These are phyloP conservation scores for Semnornis frantzii DNA, from an alignment of 2,113 vertebrate genomes.

Conservation along the genomic window DNA sequence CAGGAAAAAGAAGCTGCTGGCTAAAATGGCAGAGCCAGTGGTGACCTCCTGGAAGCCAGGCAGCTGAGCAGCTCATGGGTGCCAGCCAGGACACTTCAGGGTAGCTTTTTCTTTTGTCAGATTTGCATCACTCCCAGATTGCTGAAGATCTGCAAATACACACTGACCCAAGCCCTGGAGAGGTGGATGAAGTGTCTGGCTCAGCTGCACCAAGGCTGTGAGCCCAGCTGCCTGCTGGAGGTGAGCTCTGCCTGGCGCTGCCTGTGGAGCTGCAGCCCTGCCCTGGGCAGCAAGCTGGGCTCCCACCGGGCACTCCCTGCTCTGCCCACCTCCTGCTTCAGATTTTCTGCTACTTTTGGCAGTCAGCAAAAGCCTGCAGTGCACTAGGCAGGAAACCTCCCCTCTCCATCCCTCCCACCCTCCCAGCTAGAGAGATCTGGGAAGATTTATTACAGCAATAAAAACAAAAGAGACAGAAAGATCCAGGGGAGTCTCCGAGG, in stretches of 20 bases:
- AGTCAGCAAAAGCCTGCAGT: slow-evolving; percentile 62
- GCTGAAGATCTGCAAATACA: neutral
- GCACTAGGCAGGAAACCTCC: slow-evolving; percentile 55
- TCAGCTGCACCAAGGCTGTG: neutral
- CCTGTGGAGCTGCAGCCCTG: neutral
- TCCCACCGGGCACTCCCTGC: rapidly evolving
- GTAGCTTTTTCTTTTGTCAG: neutral
- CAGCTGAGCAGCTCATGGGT: rapidly evolving
- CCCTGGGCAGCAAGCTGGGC: neutral
- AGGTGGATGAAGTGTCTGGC: rapidly evolving
- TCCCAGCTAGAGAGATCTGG: slow-evolving; percentile 16
- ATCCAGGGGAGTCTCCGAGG: slow-evolving; percentile 8
- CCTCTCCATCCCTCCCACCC: slow-evolving; percentile 20
- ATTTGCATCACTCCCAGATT: neutral
- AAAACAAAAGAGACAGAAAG: slow-evolving; percentile 36
- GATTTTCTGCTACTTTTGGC: slow-evolving; percentile 50
- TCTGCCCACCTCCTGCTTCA: slow-evolving; percentile 16
- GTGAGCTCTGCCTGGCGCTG: neutral
- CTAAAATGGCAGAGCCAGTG: neutral
- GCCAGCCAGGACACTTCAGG: neutral
- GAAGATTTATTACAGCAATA: slow-evolving; percentile 63
- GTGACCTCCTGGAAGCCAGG: neutral
- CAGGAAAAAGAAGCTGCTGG: too few species aligned
- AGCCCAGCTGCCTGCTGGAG: neutral
- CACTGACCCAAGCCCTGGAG: neutral